Evolutionary conservation across 2,113 vertebrate genomes (phyloP), one percentile per base, ranked within the genome.

Genomic region (Passer domesticus): DNA sequence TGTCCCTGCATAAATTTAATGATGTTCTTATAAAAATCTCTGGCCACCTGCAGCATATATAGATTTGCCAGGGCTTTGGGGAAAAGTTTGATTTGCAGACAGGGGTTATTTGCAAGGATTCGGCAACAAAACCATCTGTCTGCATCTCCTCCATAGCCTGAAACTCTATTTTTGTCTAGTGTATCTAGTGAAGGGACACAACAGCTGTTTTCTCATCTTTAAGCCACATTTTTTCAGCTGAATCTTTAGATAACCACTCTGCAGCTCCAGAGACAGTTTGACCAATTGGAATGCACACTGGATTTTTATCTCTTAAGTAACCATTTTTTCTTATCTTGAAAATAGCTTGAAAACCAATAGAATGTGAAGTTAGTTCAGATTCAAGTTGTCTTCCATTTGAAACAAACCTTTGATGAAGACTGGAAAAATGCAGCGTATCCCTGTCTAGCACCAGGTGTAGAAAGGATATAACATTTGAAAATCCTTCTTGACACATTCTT

Each of bases 271-370:
- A 89, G 93, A 89, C 69, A 25, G 52, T 52, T 68, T 83, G 86
- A 87, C 77, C 86, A 90, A 68, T 53, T 91, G 78, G 64, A 93
- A 84, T 27, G n/a, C 62, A 72, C 53, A 23, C 25, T 78, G 85
- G 43, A 67, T 68, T 94, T 95, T 90, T 94, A 22, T 90, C 63
- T 84, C 56, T 60, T 47, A 83, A 90, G 44, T 68, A 87, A 96
- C 86, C 17, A 20, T 44, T 88, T 87, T 70, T 88, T 67, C 64
- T 94, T 79, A 74, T 70, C 35, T 60, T 35, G 43, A 85, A 93
- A 93, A 87, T 87, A 84, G 43, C 62, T 90, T 93, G 60, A 93
- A 90, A 87, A 78, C 23, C 53, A 92, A 64, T 16, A 82, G 41
- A 20, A 22, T 68, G 49, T 81, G 49, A 87, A 90, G 68, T 66